Conservation (phyloP, 2,797 vertebrate genomes). For the Sebastes iracundus region DNA sequence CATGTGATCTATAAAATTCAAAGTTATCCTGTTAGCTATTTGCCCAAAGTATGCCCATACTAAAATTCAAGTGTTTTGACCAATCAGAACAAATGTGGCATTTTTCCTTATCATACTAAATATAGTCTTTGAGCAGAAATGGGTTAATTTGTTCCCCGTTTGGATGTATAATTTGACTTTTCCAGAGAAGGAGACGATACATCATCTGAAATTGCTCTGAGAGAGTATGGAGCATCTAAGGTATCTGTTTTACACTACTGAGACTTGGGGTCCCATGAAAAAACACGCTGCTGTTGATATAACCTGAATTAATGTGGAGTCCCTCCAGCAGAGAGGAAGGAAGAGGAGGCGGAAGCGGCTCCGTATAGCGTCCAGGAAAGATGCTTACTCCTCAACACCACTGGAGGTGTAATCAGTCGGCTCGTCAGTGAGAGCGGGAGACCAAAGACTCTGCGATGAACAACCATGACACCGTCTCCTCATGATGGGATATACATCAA, state of each 20-base stretch:
- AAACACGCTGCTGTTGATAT: conserved; percentile 37
- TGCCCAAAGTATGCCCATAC: too few relatives aligned
- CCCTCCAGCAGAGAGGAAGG: conserved; percentile 16
- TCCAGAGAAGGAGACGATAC: neutral
- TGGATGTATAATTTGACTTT: neutral
- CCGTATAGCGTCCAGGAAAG: neutral
- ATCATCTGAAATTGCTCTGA: neutral
- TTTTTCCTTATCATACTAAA: too few relatives aligned
- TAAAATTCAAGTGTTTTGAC: too few relatives aligned
- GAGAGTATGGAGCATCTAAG: neutral
- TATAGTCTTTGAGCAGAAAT: too few relatives aligned
- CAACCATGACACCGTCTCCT: conserved; percentile 23
- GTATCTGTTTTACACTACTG: conserved; percentile 34
- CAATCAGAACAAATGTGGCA: too few relatives aligned
- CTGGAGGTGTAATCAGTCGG: conserved; percentile 34
- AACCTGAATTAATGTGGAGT: conserved; percentile 40
- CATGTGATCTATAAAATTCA: too few relatives aligned
- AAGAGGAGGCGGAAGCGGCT: neutral
- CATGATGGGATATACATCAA: conserved; percentile 47
- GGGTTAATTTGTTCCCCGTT: neutral
- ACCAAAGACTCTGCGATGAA: conserved; percentile 34
- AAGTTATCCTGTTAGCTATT: too few relatives aligned
- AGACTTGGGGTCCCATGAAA: conserved; percentile 19
- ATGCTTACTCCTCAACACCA: conserved; percentile 46
- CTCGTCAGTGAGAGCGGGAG: conserved; percentile 6